A percentile compares a stretch with the other conserved stretches of the same genome.
phyloP scores from a whole-genome alignment of 2,797 vertebrate genomes.

The Xyrichtys novacula region DNA sequence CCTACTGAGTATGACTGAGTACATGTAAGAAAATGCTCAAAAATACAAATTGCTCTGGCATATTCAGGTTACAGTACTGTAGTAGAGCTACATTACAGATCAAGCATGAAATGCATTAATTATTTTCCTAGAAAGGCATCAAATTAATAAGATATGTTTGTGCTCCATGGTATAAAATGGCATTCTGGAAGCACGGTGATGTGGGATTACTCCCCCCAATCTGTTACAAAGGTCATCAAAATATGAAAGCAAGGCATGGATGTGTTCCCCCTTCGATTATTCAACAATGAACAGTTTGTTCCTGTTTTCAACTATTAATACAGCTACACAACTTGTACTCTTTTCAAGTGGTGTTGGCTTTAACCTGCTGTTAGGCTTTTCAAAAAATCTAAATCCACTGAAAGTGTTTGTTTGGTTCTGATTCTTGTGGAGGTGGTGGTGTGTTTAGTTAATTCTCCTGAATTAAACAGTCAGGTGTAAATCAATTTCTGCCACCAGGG shows the following conservation, averaged over 20 bases:
- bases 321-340: constrained; percentile 5
- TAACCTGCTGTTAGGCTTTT: constrained; percentile 29
- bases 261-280: constrained; percentile 26
- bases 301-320: constrained; percentile 9
- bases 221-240: constrained; percentile 33
- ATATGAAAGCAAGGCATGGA: constrained; percentile 60
- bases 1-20: constrained; percentile 11
- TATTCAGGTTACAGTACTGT: constrained; percentile 21
- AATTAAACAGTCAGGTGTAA: constrained; percentile 40
- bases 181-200: constrained; percentile 61
- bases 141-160: constrained; percentile 53
- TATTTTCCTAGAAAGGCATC: constrained; percentile 67
- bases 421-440: constrained; percentile 3
- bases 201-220: constrained; percentile 32
- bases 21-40: constrained; percentile 53
- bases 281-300: neutral
- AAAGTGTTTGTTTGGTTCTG: constrained; percentile 34
- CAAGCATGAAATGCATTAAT: constrained; percentile 57
- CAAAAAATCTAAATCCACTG: constrained; percentile 33
- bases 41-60: constrained; percentile 57
- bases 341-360: constrained; percentile 25
- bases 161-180: constrained; percentile 48
- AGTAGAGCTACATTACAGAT: constrained; percentile 57
- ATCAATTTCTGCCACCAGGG: constrained; percentile 34
- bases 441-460: constrained; percentile 20